Conservation (phyloP, 2,888 invertebrate species). For the Bugulina stolonifera region DNA sequence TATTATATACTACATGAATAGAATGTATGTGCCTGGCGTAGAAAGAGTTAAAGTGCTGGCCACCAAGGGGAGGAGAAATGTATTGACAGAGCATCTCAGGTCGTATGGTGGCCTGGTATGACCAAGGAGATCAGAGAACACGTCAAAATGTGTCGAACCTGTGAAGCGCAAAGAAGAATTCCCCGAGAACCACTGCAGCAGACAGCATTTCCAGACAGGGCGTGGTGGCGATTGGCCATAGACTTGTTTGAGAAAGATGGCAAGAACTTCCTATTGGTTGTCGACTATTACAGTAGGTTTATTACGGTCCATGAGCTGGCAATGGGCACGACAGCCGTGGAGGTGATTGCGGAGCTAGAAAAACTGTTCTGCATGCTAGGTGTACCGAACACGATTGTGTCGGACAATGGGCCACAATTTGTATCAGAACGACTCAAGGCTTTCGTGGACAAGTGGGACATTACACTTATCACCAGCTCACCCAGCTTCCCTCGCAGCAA, state of each 20-base stretch:
- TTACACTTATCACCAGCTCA: neutral
- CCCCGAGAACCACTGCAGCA: neutral
- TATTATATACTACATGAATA: too few species aligned
- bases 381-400: neutral
- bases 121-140: neutral
- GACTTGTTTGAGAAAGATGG: conserved; percentile 15
- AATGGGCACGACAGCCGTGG: too few species aligned
- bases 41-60: too few species aligned
- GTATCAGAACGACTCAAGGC: neutral
- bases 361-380: neutral
- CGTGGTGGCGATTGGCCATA: neutral
- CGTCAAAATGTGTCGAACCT: neutral
- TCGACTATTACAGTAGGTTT: neutral
- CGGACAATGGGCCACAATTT: neutral
- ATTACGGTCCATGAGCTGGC: neutral
- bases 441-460: neutral
- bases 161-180: too few species aligned
- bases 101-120: conserved; percentile 9
- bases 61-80: neutral
- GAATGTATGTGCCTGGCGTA: too few species aligned
- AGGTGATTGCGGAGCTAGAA: neutral
- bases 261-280: neutral
- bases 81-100: neutral
- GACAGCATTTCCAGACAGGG: neutral
- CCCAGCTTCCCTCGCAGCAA: neutral